Base-by-base conservation (phyloP, 2,888 invertebrate species). In the Busseola fusca region DNA sequence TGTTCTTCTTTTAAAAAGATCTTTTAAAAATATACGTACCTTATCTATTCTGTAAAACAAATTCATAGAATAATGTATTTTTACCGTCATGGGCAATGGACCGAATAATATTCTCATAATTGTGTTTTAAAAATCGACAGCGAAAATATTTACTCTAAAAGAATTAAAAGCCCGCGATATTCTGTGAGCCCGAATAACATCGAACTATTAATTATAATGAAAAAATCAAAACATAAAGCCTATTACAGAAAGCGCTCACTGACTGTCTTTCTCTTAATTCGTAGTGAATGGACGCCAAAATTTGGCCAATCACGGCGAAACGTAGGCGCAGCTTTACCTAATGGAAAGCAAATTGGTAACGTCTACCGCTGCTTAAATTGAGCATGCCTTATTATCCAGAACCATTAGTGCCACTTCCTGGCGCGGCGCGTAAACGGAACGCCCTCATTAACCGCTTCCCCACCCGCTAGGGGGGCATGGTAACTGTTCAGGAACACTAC, bases 321-420 rank as follows among this genome's bases (percentile, higher is more conserved):
- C 74, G 69, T 83, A 70, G 84, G 79, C 79, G 84, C 86, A 82
- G 79, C 74, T 81, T 75, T 82, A 50, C 48, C 48, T 50, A 85
- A 86, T 85, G 86, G 84, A 86, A 82, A 76, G 70, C 81, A 85
- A 85, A 85, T 86, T 84, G 82, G 85, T 83, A 82, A 80, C 80
- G 81, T 80, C 82, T 83, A 84, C 79, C 84, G 76, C 67, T 74
- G 78, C 76, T 84, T 82, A 82, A 84, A 83, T 82, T 81, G 82
- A 85, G 84, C 79, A 82, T 82, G 86, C 85, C 88, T 88, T 89
- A 89, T 89, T 89, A 89, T 86, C 84, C 83, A 76, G 76, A 63
- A 83, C 87, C 89, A 89, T 89, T 90, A 90, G 87, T 83, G 86
- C 74, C 80, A 85, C 82, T 87, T 88, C 87, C 89, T 78, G 78